phyloP scores from a whole-genome alignment of 2,113 vertebrate genomes.

The Hirundichthys speculiger region DNA sequence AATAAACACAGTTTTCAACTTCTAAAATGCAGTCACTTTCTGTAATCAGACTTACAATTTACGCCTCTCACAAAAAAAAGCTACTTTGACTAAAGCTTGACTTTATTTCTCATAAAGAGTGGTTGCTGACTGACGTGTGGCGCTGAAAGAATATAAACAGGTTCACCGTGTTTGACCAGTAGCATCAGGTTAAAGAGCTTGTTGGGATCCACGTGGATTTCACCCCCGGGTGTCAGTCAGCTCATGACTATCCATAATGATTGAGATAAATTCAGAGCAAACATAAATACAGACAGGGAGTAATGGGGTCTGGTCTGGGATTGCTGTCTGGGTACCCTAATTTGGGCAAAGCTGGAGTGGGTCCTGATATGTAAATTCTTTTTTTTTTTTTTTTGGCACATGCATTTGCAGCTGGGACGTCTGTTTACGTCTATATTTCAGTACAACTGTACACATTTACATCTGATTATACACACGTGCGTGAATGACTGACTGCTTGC shows the following conservation, averaged over 20 bases:
- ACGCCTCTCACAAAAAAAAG: too few species aligned
- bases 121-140: too few species aligned
- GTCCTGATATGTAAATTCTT: slow-evolving; percentile 14
- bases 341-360: slow-evolving; percentile 13
- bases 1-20: too few species aligned
- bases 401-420: neutral
- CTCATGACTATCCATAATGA: slow-evolving; percentile 53
- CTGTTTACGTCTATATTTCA: slow-evolving; percentile 12
- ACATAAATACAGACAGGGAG: slow-evolving; percentile 56
- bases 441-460: neutral
- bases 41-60: too few species aligned
- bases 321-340: slow-evolving; percentile 13
- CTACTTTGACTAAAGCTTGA: too few species aligned
- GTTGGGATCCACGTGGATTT: slow-evolving; percentile 52
- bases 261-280: slow-evolving; percentile 60
- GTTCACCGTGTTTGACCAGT: neutral
- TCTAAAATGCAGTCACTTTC: too few species aligned
- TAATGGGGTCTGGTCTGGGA: slow-evolving; percentile 52
- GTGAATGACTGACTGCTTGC: neutral
- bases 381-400: too few species aligned
- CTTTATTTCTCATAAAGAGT: too few species aligned
- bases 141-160: too few species aligned
- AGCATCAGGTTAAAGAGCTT: slow-evolving; percentile 61
- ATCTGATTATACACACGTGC: slow-evolving; percentile 9
- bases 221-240: slow-evolving; percentile 27